Evolutionary conservation across 2,113 vertebrate species (phyloP), one percentile per base, ranked within the genome.

Genomic region (Phalacrocorax brasilianus): DNA sequence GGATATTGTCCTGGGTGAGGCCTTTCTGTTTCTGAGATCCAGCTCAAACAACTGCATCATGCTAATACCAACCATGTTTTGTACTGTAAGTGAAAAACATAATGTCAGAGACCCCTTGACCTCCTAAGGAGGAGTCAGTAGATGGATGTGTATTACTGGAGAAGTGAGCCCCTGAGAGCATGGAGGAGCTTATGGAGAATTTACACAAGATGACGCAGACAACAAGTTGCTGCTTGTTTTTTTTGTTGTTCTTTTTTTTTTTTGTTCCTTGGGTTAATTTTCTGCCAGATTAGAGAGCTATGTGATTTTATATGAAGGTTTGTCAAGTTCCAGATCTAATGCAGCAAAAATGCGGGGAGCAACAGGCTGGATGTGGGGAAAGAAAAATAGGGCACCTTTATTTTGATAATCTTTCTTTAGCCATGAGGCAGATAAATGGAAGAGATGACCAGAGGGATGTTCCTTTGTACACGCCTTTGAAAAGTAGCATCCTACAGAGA

Each of bases 281-380:
- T 68, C 53, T 91, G 8, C 11, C 27, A 56, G 23, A 52, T 76
- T 86, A 61, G 24, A 87, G 22, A 71, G 7, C 38, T 93, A 2
- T 56, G 49, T 23, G 21, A 33, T 83, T 89, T 91, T 44, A 35
- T 27, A 42, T 47, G n/a, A 66, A 73, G 6, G 22, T 49, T 70
- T 83, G 12, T 28, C 30, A 68, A 1, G 0, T 79, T 85, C 17
- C 0, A 0, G 21, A n/a, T 68, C 42, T 71, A 63, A 62, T 42
- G 11, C 28, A n/a, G 45, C 45, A 67, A 45, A 76, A 85, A 23
- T 1, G 15, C 3, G 3, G 9, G 16, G 2, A 84, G 3, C 42
- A 91, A n/a, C 19, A 68, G 24, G 21, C 18, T 78, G 76, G 23
- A 87, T 67, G 6, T 13, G 19, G 11, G 12, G 47, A 75, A 90